Evolutionary conservation across 64 coral and sea anemone genomes (phyloP), one percentile per base, ranked within the genome.

Genomic region (Trachythela sp.): DNA sequence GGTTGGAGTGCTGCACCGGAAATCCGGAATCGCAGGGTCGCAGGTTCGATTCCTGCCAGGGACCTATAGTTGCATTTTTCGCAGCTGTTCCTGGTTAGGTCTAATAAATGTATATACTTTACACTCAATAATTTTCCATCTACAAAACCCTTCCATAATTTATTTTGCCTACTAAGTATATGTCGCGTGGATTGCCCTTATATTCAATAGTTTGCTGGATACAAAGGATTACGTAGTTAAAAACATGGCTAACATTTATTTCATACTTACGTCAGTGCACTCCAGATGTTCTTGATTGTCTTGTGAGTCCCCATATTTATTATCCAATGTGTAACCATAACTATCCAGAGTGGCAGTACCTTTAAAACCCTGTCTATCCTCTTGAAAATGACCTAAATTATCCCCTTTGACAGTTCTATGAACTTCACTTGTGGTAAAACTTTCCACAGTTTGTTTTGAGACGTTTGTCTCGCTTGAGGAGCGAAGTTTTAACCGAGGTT

Each of bases 201-300:
- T n/a, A n/a, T 45, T 45, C 42, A 4, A 45, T 45, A 45, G 42
- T 45, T 45, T 45, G n/a, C n/a, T n/a, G n/a, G n/a, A n/a, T n/a
- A n/a, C n/a, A n/a, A n/a, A n/a, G n/a, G n/a, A n/a, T n/a, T n/a
- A 52, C 48, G 7, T 49, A 52, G 0, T 52, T 52, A 1, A 52
- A 20, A 52, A 52, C 49, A 20, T 52, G 49, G 49, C 2, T 20
- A n/a, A 2, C 5, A 22, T 6, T 8, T 27, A 64, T 64, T 22
- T 8, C 14, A 64, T 80, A 80, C 75, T 80, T 35, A 80, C 75
- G 75, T 80, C 75, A 37, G 75, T 80, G 20, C 75, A 80, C 35
- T 80, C 75, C 10, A 80, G 75, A 39, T 64, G 13, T 64, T 64
- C 56, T 64, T 35, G 37, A 80, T 37, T 80, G 75, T 35, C 75